Percentiles rank a stretch among this genome's conserved stretches.
phyloP scores from a whole-genome alignment of 2,888 invertebrate genomes.

The Myopa testacea region DNA sequence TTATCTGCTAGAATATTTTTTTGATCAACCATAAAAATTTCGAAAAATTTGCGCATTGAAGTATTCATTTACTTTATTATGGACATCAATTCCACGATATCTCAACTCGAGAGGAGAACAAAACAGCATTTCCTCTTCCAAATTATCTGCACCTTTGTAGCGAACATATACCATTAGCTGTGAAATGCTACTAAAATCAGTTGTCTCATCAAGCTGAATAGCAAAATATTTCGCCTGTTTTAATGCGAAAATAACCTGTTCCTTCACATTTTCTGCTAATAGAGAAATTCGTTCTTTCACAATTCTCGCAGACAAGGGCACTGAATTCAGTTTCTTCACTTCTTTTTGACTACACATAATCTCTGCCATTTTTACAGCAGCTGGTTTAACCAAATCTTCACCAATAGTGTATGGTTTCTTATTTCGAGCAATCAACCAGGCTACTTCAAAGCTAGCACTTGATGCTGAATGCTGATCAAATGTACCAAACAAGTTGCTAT shows the following conservation, averaged over 20 bases:
- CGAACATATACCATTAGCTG: too few species aligned
- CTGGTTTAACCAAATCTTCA: conserved; percentile 26
- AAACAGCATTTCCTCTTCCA: conserved; percentile 7
- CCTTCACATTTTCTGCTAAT: neutral
- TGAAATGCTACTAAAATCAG: conserved; percentile 4
- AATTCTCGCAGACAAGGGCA: conserved; percentile 8
- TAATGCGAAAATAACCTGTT: conserved; percentile 23
- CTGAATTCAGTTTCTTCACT: conserved; percentile 19
- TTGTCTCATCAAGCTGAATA: conserved; percentile 12
- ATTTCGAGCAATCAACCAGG: conserved; percentile 26
- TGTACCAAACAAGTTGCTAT: too few species aligned
- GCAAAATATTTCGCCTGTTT: conserved; percentile 11
- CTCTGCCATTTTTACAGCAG: conserved; percentile 24
- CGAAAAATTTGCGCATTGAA: conserved; percentile 13
- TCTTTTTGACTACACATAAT: conserved; percentile 17
- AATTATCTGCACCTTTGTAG: neutral
- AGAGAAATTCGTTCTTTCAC: conserved; percentile 23
- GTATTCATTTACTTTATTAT: conserved; percentile 1
- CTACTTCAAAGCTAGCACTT: conserved; percentile 19
- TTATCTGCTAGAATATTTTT: conserved; percentile 14
- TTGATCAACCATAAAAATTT: conserved; percentile 8
- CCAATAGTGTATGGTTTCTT: conserved; percentile 32
- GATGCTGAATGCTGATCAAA: neutral
- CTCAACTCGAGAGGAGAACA: conserved; percentile 12
- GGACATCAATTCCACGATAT: neutral